Conservation (phyloP, 1,140 invertebrate genomes). For the Wiebesia pumilae region DNA sequence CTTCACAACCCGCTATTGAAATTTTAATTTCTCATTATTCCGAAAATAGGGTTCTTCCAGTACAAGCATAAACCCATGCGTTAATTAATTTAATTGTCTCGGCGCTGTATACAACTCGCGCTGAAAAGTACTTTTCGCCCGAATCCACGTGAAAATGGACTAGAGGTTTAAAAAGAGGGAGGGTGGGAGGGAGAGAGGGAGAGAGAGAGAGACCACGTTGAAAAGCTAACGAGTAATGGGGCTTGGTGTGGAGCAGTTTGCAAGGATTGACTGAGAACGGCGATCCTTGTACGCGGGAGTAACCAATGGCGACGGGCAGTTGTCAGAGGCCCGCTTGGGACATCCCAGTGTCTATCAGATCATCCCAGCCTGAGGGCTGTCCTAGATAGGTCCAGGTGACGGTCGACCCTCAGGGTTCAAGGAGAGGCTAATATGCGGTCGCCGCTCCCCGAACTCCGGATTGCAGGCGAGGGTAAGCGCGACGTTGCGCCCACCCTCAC, state of each 20-base stretch:
- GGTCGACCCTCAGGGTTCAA: background rate
- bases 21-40: background rate
- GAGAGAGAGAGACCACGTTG: background rate
- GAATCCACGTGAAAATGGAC: background rate
- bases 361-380: background rate
- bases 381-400: background rate
- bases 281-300: no score
- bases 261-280: no score
- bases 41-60: background rate
- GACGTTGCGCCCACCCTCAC: slow-evolving; percentile 15
- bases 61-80: background rate
- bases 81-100: background rate
- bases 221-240: background rate
- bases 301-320: background rate
- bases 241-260: background rate
- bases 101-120: background rate
- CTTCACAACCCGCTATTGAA: no score
- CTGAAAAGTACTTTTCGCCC: no score
- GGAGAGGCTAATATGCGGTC: slow-evolving; percentile 37
- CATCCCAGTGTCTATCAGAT: background rate
- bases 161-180: background rate
- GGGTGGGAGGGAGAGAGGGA: background rate
- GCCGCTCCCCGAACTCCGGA: slow-evolving; percentile 27
- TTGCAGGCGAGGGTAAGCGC: slow-evolving; percentile 16
- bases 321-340: background rate